These are phyloP conservation scores for Sarcophilus harrisii DNA, from an alignment of 2,797 vertebrate genomes.

Conservation along the genomic window DNA sequence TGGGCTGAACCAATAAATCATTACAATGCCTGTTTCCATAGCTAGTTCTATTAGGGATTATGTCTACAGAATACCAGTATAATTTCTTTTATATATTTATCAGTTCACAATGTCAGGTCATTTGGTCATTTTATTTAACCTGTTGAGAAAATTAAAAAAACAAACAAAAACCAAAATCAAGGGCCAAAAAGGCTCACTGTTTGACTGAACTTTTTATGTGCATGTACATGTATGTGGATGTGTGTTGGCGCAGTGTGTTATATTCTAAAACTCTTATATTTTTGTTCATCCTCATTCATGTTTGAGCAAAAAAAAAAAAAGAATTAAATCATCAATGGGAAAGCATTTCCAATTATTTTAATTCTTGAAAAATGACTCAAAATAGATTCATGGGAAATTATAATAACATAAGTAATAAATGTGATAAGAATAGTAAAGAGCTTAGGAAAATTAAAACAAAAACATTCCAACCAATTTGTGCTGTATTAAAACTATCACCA, in stretches of 20 bases:
- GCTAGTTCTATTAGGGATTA: background rate
- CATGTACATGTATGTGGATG: background rate
- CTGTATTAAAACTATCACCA: conserved; percentile 50
- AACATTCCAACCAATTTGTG: background rate
- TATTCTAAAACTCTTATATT: background rate
- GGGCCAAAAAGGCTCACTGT: background rate
- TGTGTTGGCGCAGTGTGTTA: background rate
- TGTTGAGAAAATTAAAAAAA: background rate
- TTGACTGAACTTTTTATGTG: background rate
- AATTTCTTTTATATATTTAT: background rate
- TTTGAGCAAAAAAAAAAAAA: background rate
- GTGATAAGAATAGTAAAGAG: background rate
- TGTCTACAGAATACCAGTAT: background rate
- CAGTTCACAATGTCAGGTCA: background rate
- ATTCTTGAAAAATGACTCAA: conserved; percentile 39
- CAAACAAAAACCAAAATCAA: background rate
- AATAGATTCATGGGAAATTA: conserved; percentile 4
- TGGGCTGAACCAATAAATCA: background rate
- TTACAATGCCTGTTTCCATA: background rate
- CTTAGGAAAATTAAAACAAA: background rate
- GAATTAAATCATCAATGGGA: conserved; percentile 3
- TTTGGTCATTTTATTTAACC: background rate
- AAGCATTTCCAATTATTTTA: conserved; percentile 31
- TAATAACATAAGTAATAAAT: conserved; percentile 1
- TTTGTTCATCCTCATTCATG: background rate